phyloP scores from a whole-genome alignment of 2,888 invertebrate species.

The Thereva nobilitata region DNA sequence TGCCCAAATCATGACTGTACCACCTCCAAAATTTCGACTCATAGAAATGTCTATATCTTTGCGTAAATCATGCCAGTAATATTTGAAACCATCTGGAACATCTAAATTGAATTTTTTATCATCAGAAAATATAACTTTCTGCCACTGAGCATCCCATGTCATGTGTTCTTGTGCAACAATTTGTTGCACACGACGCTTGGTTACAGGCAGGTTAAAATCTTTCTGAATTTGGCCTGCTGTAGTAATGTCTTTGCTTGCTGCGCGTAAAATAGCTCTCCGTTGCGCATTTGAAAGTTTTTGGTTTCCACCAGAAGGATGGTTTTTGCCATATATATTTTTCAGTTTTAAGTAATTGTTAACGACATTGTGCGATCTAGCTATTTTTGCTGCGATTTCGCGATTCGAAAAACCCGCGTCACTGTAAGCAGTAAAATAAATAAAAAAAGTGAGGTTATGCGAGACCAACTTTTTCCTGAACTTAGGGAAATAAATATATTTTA shows the following conservation, averaged over 20 bases:
- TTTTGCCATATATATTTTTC: background rate
- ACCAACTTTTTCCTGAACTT: too few species aligned
- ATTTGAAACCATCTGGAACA: conserved; percentile 6
- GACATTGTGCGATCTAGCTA: background rate
- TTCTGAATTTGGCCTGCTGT: too few species aligned
- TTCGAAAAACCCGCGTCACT: background rate
- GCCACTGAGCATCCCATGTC: too few species aligned
- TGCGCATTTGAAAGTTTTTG: background rate
- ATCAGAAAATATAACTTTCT: background rate
- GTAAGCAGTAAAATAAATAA: background rate
- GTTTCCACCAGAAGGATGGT: background rate
- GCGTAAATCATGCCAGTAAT: conserved; percentile 8
- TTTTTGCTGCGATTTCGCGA: background rate
- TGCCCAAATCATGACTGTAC: conserved; percentile 12
- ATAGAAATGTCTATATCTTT: too few species aligned
- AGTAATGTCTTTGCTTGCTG: too few species aligned
- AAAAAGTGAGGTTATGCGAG: too few species aligned
- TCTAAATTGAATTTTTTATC: conserved; percentile 10
- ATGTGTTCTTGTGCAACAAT: too few species aligned
- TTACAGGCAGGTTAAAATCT: too few species aligned
- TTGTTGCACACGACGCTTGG: too few species aligned
- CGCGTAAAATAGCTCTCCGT: too few species aligned
- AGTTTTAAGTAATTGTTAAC: conserved; percentile 1
- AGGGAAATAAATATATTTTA: too few species aligned
- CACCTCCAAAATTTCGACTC: conserved; percentile 12